Base-by-base conservation (phyloP, 2,113 vertebrate species). In the Aphelocoma coerulescens region DNA sequence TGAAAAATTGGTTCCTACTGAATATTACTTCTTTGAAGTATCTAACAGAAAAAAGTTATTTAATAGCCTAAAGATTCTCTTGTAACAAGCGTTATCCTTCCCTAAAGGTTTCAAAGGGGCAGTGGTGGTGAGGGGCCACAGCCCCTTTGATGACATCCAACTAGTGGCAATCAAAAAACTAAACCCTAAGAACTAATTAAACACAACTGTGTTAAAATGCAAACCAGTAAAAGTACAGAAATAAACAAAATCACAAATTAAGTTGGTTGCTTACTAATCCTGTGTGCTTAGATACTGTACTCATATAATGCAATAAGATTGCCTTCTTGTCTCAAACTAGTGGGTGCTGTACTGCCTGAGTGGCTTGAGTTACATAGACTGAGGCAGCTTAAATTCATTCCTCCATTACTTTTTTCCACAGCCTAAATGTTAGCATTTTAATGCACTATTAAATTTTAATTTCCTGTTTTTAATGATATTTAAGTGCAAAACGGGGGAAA, bases 391-490 rank as follows among this genome's bases (percentile, higher is more conserved):
- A 91, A 92, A 96, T 76, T 96, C 91, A 97, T 93, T 95, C 93
- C 82, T 92, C 91, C 71, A 72, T 93, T 91, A 97, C 62, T 91
- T 98, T 97, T 96, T 91, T 85, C 51, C 84, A 80, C 32, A 79
- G 92, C 52, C 89, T 92, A 85, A 62, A 93, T 83, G 95, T 96
- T 82, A 81, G 86, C 83, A 92, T 95, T 97, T 97, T 95, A 96
- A 95, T 76, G 82, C 80, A 87, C 57, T 89, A 94, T 93, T 96
- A 90, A 96, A 81, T 95, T 96, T 97, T 96, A 82, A 97, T 97
- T 98, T 97, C 77, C 83, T 88, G 88, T 82, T 95, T 87, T 93
- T 84, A 95, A 89, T 74, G 30, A 71, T 54, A 91, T 75, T 43
- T 51, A 89, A 96, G 26, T 71, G 85, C 78, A 94, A 96, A 87